Evolutionary conservation across 2,888 invertebrate genomes (phyloP).

Genomic region (Drosophila sordidula): DNA sequence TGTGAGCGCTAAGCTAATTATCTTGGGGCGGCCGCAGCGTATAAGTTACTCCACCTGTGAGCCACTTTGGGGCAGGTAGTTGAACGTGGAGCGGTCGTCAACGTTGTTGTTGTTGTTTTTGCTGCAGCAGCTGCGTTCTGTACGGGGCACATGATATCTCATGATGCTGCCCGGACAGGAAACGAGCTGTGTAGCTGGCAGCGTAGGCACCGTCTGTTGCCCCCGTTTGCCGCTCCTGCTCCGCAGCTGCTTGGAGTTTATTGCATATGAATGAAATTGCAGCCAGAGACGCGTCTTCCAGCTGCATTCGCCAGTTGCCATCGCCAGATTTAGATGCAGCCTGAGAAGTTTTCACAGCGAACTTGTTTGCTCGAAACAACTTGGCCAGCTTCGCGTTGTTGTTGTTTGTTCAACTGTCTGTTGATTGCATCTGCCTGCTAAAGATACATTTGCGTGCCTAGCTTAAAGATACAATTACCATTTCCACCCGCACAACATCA

Average conservation of each 20-base stretch:
- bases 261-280: constrained; percentile 75
- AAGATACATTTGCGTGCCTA: constrained; percentile 6
- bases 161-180: constrained; percentile 69
- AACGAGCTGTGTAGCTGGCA: constrained; percentile 66
- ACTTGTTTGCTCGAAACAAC: constrained; percentile 65
- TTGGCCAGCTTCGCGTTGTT: constrained; percentile 17
- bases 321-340: constrained; percentile 41
- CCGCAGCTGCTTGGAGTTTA: constrained; percentile 14
- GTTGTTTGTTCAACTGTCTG: too few species aligned
- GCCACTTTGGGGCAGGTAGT: constrained; percentile 67
- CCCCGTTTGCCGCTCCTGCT: neutral
- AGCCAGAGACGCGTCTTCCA: constrained; percentile 48
- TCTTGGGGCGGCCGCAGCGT: constrained; percentile 56
- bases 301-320: constrained; percentile 34
- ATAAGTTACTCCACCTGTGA: constrained; percentile 78
- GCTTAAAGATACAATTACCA: constrained; percentile 31
- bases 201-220: neutral
- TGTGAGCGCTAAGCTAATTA: constrained; percentile 74
- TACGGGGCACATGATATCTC: constrained; percentile 63
- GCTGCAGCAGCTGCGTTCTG: constrained; percentile 30
- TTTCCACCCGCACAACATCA: constrained; percentile 52
- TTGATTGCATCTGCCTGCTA: too few species aligned
- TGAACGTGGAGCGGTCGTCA: constrained; percentile 18
- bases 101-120: constrained; percentile 14
- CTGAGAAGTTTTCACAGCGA: constrained; percentile 73